Conservation (phyloP, 2,888 invertebrate genomes). For the Tinea semifulvella region DNA sequence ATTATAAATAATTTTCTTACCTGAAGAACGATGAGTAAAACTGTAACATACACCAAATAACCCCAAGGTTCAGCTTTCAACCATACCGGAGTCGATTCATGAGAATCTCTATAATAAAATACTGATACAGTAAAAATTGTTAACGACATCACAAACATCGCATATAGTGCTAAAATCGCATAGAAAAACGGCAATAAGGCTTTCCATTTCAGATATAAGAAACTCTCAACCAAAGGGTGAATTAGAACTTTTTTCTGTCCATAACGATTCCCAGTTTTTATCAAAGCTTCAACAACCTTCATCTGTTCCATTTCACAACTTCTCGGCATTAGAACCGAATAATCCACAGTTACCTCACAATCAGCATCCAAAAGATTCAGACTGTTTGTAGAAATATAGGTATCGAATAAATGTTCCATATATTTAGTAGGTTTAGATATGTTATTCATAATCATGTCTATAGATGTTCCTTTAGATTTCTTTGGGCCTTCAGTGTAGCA, state of each 20-base stretch:
- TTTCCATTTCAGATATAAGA: constrained; percentile 65
- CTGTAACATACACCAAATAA: constrained; percentile 41
- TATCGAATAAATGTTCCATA: constrained; percentile 60
- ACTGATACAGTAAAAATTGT: constrained; percentile 55
- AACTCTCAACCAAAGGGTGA: constrained; percentile 67
- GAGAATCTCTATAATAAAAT: constrained; percentile 53
- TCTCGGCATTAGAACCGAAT: constrained; percentile 52
- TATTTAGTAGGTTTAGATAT: constrained; percentile 62
- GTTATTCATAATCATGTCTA: constrained; percentile 60
- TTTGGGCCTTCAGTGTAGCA: constrained; percentile 46
- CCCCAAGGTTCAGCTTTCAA: constrained; percentile 41
- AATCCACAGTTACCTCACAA: constrained; percentile 60
- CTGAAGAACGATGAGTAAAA: constrained; percentile 45
- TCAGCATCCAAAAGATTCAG: constrained; percentile 42
- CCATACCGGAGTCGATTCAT: constrained; percentile 31
- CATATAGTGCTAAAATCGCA: constrained; percentile 54
- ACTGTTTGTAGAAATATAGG: constrained; percentile 53
- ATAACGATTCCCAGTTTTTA: constrained; percentile 60
- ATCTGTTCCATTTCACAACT: constrained; percentile 58
- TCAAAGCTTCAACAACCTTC: constrained; percentile 61
- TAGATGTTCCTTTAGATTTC: constrained; percentile 48
- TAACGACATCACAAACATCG: constrained; percentile 54
- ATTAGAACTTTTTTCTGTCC: constrained; percentile 55
- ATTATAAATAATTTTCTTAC: too few species aligned
- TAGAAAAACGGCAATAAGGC: constrained; percentile 63